phyloP scores from a whole-genome alignment of 35 echinoderm and acorn worm species.

The Lytechinus variegatus region DNA sequence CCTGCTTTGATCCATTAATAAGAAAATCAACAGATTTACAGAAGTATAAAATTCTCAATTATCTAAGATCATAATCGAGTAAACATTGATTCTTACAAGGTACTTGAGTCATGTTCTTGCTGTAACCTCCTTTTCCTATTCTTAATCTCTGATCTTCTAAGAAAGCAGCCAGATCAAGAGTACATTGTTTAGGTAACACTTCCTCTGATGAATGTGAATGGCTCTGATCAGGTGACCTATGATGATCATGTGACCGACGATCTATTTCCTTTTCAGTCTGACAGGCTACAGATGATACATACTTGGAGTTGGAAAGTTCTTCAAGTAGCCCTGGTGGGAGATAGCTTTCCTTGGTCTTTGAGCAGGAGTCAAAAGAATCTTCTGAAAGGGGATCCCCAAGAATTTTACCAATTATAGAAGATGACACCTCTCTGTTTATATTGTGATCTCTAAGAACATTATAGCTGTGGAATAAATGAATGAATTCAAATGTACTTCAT shows the following conservation, averaged over 20 bases:
- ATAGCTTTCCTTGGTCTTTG: background rate
- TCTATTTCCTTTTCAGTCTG: background rate
- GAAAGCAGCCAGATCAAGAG: background rate
- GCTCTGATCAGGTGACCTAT: background rate
- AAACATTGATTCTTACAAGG: background rate
- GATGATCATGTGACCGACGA: background rate
- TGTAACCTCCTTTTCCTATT: conserved; percentile 26
- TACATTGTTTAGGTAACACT: background rate
- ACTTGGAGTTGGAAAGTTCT: background rate
- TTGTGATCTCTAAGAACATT: background rate
- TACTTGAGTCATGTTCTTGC: conserved; percentile 19
- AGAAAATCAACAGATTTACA: too few relatives aligned
- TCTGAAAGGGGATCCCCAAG: background rate
- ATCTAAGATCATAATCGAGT: background rate
- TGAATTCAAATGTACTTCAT: background rate
- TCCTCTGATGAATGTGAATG: background rate
- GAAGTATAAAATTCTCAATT: too few relatives aligned
- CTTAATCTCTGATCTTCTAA: background rate
- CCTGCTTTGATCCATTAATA: too few relatives aligned
- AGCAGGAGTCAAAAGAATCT: background rate
- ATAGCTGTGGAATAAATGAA: background rate
- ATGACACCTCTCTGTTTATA: background rate
- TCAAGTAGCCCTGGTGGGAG: background rate
- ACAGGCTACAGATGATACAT: background rate
- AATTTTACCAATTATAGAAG: background rate